A percentile compares a stretch with the other conserved stretches of the same genome.
Conservation (phyloP, 1,140 invertebrate genomes). For the Semibalanus balanoides region DNA sequence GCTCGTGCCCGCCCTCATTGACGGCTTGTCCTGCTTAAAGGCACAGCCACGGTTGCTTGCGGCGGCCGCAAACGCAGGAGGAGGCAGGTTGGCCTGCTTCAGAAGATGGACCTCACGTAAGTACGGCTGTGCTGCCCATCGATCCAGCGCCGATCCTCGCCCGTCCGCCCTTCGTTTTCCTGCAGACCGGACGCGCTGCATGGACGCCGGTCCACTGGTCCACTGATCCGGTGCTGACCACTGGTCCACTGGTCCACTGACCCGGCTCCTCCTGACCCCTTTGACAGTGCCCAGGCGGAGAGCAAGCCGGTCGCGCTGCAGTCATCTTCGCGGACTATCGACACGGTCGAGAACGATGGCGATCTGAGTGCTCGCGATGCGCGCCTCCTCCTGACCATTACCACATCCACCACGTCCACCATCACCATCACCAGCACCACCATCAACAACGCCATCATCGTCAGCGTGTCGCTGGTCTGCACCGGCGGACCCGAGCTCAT, state of each 20-base stretch:
- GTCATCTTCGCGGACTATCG: background rate
- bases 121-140: background rate
- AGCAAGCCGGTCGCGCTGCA: background rate
- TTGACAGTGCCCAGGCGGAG: background rate
- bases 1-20: background rate
- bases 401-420: conserved; percentile 11
- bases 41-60: background rate
- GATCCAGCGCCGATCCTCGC: background rate
- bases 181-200: too few species aligned
- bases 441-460: conserved; percentile 13
- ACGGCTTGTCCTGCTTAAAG: background rate
- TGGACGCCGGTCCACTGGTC: too few species aligned
- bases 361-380: background rate
- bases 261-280: too few species aligned
- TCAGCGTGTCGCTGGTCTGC: conserved; percentile 12
- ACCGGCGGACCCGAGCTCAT: background rate
- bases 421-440: conserved; percentile 13
- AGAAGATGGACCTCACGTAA: background rate
- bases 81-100: background rate
- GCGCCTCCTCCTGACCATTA: conserved; percentile 5
- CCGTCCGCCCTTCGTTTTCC: too few species aligned
- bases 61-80: background rate
- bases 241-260: too few species aligned
- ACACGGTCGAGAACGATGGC: background rate
- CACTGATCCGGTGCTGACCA: too few species aligned